Conservation (phyloP, 2,797 vertebrate species). For the Lutjanus argentimaculatus region DNA sequence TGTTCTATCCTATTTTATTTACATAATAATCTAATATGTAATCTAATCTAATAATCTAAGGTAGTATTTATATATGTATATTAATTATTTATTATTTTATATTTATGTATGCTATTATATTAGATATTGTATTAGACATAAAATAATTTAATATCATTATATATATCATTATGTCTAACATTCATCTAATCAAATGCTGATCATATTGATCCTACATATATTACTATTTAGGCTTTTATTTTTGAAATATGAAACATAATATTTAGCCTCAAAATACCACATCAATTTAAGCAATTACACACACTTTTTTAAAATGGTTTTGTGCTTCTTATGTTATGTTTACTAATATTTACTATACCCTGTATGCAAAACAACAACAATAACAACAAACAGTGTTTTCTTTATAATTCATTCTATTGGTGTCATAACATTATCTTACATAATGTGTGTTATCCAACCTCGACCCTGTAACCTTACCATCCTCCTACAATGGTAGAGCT, state of each 20-base stretch:
- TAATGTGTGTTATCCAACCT: constrained; percentile 80
- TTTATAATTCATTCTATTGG: constrained; percentile 29
- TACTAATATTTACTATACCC: background rate
- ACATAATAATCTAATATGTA: too few species aligned
- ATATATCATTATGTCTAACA: too few species aligned
- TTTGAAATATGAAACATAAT: background rate
- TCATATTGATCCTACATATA: too few species aligned
- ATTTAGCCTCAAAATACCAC: background rate
- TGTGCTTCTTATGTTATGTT: background rate
- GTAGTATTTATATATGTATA: too few species aligned
- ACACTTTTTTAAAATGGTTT: background rate
- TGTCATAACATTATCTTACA: constrained; percentile 68
- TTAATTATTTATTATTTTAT: too few species aligned
- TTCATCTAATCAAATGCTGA: too few species aligned
- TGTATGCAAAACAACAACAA: too few species aligned
- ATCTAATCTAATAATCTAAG: too few species aligned
- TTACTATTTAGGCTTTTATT: background rate
- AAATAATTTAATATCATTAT: too few species aligned
- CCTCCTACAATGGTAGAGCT: constrained; percentile 70
- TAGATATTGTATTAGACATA: background rate
- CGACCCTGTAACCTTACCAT: constrained; percentile 62
- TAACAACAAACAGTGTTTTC: too few species aligned
- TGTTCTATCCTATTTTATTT: background rate
- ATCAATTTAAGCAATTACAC: background rate
- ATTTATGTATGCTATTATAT: too few species aligned